These are phyloP conservation scores for Xyrichtys novacula DNA, from an alignment of 2,797 vertebrate species.

Conservation along the genomic window DNA sequence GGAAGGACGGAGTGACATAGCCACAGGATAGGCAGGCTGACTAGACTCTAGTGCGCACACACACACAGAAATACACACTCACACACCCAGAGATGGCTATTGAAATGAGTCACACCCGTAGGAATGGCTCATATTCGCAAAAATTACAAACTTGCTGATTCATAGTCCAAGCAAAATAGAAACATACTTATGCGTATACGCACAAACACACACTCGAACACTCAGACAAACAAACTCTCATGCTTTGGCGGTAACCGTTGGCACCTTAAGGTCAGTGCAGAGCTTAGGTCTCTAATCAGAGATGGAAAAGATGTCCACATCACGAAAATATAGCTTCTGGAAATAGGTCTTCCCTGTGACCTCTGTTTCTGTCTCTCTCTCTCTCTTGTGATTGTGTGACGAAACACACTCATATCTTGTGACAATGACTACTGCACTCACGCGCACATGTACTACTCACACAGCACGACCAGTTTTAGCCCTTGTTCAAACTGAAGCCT, in stretches of 20 bases:
- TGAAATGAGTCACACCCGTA: constrained; percentile 50
- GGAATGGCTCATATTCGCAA: constrained; percentile 25
- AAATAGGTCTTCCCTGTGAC: constrained; percentile 69
- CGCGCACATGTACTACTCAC: background rate
- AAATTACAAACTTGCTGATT: constrained; percentile 39
- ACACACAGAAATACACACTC: background rate
- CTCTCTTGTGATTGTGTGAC: constrained; percentile 39
- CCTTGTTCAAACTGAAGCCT: constrained; percentile 42
- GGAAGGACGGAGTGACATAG: constrained; percentile 70
- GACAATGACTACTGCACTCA: constrained; percentile 45
- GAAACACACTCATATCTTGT: constrained; percentile 59
- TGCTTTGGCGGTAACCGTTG: constrained; percentile 2
- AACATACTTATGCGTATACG: background rate
- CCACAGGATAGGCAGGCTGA: constrained; percentile 48
- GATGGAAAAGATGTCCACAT: constrained; percentile 69
- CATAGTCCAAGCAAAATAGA: constrained; percentile 39
- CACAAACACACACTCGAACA: background rate
- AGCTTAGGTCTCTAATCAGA: constrained; percentile 58
- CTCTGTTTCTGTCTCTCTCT: constrained; percentile 20
- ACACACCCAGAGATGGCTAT: constrained; percentile 38
- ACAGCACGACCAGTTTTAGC: constrained; percentile 49
- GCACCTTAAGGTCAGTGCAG: constrained; percentile 58
- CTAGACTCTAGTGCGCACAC: constrained; percentile 1
- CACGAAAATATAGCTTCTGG: constrained; percentile 65
- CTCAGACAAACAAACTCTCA: background rate